Percentiles rank a stretch among this genome's conserved stretches.
phyloP scores from a whole-genome alignment of 1,140 invertebrate genomes.

The Venustaconcha ellipsiformis region DNA sequence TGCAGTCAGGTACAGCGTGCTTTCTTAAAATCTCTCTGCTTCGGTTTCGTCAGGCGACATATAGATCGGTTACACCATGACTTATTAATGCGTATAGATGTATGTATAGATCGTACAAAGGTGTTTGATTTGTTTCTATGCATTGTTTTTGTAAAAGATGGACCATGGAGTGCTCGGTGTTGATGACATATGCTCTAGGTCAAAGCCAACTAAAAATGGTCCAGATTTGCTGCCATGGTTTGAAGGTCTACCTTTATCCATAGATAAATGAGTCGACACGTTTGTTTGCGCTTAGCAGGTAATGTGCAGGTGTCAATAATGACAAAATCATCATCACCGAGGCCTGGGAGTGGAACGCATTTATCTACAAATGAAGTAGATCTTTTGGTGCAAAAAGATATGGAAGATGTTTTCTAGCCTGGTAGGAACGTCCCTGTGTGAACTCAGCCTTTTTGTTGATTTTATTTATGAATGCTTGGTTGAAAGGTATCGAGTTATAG shows the following conservation, averaged over 20 bases:
- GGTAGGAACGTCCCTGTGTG: background rate
- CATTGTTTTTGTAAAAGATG: background rate
- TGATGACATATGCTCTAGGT: background rate
- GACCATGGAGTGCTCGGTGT: conserved; percentile 4
- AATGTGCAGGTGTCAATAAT: background rate
- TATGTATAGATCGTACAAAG: background rate
- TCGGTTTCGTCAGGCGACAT: background rate
- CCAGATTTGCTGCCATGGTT: background rate
- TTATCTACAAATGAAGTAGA: background rate
- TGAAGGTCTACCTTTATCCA: background rate
- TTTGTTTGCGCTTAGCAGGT: background rate
- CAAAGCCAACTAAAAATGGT: background rate
- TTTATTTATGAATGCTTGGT: background rate
- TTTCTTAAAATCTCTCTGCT: background rate
- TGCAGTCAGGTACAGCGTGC: too few relatives aligned
- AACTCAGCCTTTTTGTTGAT: conserved; percentile 1
- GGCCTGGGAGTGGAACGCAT: background rate
- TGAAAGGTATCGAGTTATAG: too few relatives aligned
- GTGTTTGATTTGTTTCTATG: background rate
- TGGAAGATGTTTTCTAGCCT: background rate
- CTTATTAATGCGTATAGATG: background rate
- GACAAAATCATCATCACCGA: background rate
- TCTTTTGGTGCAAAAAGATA: background rate
- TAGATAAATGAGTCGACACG: conserved; percentile 1
- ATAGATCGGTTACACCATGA: background rate